Evolutionary conservation across 2,888 invertebrate species (phyloP), one percentile per base, ranked within the genome.

Genomic region (Chrysopilus asiliformis): DNA sequence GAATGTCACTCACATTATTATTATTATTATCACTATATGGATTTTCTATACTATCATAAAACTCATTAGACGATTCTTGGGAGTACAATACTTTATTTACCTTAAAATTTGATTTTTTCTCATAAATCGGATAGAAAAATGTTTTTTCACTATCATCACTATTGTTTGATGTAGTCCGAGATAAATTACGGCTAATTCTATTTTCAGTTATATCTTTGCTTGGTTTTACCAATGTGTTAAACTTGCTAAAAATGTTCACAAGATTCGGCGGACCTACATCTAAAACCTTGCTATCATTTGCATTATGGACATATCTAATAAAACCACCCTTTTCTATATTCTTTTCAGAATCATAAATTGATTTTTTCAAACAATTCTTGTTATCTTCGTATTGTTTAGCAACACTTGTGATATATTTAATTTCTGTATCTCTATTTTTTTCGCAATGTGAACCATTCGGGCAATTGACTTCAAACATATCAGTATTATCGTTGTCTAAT

Each of bases 1-100:
- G 26, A 13, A 15, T 34, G 13, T 36, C 36, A 32, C 26, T 31
- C 22, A 25, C 24, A 25, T 29, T 25, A 26, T 32, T 35, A 9
- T 30, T 26, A 13, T 39, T 34, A 26, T 40, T 30, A 39, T 26
- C 29, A n/a, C 28, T 35, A 19, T 35, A 33, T 12, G 40, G 37
- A 43, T 41, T 20, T 31, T 48, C 48, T 22, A 48, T 48, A 24
- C 46, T 46, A 38, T 49, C 48, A 37, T 43, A 49, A 36, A 46
- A 48, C 32, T 44, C 32, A 24, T 36, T 39, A 3, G 40, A 40
- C 4, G 31, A 27, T n/a, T 39, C 32, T 12, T 41, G 34, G 4
- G 30, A 33, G 36, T 47, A 42, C 2, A 38, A 32, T n/a, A 43
- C 38, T 34, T 47, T 45, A 24, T 45, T 47, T 9, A 47, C 45